phyloP scores from a whole-genome alignment of 2,113 vertebrate genomes.

The Gymnocephalus cernua region DNA sequence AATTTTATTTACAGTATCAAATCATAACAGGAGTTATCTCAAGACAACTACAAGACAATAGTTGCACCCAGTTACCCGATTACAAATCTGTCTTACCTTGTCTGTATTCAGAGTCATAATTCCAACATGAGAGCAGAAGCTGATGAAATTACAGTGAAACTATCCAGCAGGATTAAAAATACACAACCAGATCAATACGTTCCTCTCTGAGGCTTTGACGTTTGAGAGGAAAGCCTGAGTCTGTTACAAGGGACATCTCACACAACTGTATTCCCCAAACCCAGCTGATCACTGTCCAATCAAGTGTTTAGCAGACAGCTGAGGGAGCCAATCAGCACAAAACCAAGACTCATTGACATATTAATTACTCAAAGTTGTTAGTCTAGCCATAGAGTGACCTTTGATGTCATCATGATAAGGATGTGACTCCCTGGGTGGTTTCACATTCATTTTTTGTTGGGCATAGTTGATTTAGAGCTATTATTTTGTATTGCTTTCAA shows the following conservation, averaged over 20 bases:
- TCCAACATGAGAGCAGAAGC: conserved; percentile 40
- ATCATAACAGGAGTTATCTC: too few relatives aligned
- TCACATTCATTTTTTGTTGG: conserved; percentile 61
- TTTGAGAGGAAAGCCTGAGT: conserved; percentile 12
- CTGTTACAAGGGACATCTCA: conserved; percentile 67
- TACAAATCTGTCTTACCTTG: conserved; percentile 58
- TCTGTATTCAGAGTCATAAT: conserved; percentile 65
- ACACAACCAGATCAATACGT: conserved; percentile 16
- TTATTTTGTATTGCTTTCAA: conserved; percentile 14
- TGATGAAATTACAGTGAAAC: conserved; percentile 53
- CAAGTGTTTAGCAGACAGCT: conserved; percentile 28
- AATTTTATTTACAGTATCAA: too few relatives aligned
- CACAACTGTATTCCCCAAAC: conserved; percentile 34
- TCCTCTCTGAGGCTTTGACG: conserved; percentile 7
- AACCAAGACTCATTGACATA: conserved; percentile 2
- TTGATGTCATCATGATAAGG: conserved; percentile 46
- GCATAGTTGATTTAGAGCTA: background rate
- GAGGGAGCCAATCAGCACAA: conserved; percentile 55
- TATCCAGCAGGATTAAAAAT: conserved; percentile 19
- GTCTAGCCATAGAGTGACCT: conserved; percentile 40
- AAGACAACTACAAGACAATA: too few relatives aligned
- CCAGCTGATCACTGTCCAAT: conserved; percentile 67
- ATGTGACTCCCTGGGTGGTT: conserved; percentile 39
- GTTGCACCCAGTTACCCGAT: background rate
- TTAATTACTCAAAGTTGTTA: conserved; percentile 29